Percentiles rank a stretch among this genome's conserved stretches.
phyloP scores from a whole-genome alignment of 2,113 vertebrate genomes.

The Fulica atra region DNA sequence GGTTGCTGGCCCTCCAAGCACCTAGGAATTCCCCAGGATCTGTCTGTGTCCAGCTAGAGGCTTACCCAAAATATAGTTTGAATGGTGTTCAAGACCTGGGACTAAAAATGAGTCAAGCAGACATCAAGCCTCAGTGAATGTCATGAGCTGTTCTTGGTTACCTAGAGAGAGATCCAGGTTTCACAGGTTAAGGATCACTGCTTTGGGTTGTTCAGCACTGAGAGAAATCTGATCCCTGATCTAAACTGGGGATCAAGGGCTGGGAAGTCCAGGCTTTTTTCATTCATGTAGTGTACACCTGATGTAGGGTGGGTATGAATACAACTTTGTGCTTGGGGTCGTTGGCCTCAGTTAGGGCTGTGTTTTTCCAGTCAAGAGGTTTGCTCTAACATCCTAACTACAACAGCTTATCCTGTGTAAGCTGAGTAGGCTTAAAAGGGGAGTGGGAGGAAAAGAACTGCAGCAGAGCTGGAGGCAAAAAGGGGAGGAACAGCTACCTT shows the following conservation, averaged over 20 bases:
- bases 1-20: background rate
- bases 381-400: constrained; percentile 29
- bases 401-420: constrained; percentile 37
- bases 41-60: background rate
- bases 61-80: background rate
- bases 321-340: background rate
- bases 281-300: background rate
- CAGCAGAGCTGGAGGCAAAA: constrained; percentile 42
- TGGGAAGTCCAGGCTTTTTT: background rate
- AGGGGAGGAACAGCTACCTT: constrained; percentile 31
- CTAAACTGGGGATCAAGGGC: background rate
- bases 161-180: background rate
- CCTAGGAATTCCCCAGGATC: background rate
- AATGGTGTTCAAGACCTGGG: background rate
- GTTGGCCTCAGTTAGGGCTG: background rate
- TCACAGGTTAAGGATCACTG: background rate
- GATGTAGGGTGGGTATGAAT: background rate
- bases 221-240: background rate
- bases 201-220: background rate
- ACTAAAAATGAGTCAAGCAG: background rate
- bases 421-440: constrained; percentile 35
- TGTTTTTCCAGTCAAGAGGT: constrained; percentile 22
- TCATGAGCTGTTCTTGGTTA: background rate
- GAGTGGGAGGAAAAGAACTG: constrained; percentile 23
- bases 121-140: background rate